Conservation (phyloP, 2,113 vertebrate genomes). For the Sinosuthora webbiana region DNA sequence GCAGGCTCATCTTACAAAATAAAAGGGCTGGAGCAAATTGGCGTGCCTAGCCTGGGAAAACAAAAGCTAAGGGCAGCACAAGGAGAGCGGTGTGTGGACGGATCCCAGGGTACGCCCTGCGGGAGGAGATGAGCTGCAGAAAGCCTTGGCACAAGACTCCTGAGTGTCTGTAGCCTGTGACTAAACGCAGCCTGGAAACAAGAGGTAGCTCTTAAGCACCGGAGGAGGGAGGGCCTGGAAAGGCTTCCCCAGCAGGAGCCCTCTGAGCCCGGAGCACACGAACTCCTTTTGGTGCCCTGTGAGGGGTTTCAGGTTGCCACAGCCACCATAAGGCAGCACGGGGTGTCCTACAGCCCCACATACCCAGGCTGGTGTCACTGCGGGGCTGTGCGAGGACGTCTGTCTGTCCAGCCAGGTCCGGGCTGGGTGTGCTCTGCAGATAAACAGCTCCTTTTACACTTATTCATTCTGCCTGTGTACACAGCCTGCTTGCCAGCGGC, state of each 20-base stretch:
- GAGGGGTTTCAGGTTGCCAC: background rate
- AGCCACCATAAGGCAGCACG: accelerated
- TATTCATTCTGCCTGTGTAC: background rate
- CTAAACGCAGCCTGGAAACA: background rate
- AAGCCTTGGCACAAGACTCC: background rate
- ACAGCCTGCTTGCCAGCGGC: background rate
- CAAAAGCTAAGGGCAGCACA: constrained; percentile 25
- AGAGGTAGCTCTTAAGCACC: background rate
- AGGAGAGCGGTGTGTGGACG: background rate
- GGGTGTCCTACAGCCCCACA: background rate
- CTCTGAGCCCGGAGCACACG: background rate
- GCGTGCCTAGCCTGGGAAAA: background rate
- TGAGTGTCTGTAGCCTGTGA: background rate
- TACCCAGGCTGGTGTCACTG: accelerated
- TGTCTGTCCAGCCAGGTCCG: background rate
- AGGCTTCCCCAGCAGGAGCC: background rate
- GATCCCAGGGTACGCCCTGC: background rate
- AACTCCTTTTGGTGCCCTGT: background rate
- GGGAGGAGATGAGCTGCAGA: background rate
- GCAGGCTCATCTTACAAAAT: background rate
- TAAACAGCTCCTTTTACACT: background rate
- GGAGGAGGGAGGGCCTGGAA: background rate
- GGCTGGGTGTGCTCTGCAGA: background rate
- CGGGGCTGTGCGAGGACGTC: accelerated
- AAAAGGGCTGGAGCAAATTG: background rate